Percentiles rank a stretch among this genome's conserved stretches.
Evolutionary conservation across 2,113 vertebrate genomes (phyloP).

Genomic region (Ciconia stormi): DNA sequence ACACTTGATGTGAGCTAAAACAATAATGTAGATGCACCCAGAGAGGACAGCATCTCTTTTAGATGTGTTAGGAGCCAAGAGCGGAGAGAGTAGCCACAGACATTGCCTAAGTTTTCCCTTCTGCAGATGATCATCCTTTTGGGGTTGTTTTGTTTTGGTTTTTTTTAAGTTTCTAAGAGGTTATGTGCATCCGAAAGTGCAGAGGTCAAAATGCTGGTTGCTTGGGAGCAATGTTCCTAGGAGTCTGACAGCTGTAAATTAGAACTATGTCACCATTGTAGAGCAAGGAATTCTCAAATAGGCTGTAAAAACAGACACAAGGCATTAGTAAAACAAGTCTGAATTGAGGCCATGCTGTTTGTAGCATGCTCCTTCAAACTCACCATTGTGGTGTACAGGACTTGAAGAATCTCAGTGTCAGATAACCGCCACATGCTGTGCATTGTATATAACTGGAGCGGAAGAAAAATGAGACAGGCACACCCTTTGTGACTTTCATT

Average conservation of each 20-base stretch:
- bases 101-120: not conserved
- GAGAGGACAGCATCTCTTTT: not conserved
- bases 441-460: not conserved
- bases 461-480: conserved; percentile 26
- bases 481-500: conserved; percentile 1
- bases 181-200: not conserved
- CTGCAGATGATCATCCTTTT: not conserved
- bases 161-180: not conserved
- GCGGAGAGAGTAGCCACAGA: not conserved
- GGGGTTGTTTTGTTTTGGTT: not conserved
- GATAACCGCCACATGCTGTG: not conserved
- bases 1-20: not conserved
- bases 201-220: conserved; percentile 35
- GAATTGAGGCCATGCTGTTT: conserved; percentile 29
- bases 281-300: conserved; percentile 29
- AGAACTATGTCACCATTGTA: conserved; percentile 32
- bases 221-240: not conserved
- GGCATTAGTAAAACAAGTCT: conserved; percentile 34
- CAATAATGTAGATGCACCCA: not conserved
- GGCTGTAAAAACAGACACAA: conserved; percentile 34
- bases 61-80: not conserved
- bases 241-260: not conserved
- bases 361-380: conserved; percentile 8
- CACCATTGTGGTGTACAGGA: not conserved
- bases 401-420: conserved; percentile 18